These are phyloP conservation scores for Mareca strepera DNA, from an alignment of 2,797 vertebrate genomes.

Conservation along the genomic window DNA sequence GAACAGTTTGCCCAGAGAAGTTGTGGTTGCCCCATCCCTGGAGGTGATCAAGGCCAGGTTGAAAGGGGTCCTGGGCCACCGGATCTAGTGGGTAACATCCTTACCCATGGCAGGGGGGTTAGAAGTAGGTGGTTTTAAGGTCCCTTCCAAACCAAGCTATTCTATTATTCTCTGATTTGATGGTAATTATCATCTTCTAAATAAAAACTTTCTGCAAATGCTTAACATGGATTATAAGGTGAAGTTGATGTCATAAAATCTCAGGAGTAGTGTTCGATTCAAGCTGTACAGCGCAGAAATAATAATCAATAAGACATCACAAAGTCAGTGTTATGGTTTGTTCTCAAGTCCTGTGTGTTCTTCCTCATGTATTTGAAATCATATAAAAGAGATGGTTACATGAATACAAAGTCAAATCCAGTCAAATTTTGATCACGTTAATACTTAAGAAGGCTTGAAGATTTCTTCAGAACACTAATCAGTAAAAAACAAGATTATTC, in stretches of 20 bases:
- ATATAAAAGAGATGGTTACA: neutral
- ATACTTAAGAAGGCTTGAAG: neutral
- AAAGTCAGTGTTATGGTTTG: neutral
- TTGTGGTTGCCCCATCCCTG: too few relatives aligned
- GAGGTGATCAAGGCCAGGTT: too few relatives aligned
- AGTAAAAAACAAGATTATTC: neutral
- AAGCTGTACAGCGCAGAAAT: neutral
- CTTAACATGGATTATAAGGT: neutral
- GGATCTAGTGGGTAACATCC: too few relatives aligned
- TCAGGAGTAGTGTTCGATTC: neutral
- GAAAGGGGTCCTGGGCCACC: too few relatives aligned
- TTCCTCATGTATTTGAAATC: neutral
- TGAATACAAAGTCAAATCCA: neutral
- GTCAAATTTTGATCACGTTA: neutral
- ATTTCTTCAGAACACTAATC: neutral
- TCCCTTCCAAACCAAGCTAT: too few relatives aligned
- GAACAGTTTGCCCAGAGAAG: too few relatives aligned
- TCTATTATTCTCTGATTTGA: too few relatives aligned
- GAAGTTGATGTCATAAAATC: neutral
- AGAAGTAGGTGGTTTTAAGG: too few relatives aligned
- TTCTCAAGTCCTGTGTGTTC: neutral
- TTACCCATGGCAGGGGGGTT: too few relatives aligned
- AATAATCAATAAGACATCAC: neutral
- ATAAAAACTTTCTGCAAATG: neutral
- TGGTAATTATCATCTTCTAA: neutral